Percentiles rank a stretch among this genome's conserved stretches.
Evolutionary conservation across 2,888 invertebrate species (phyloP).

Genomic region (Drosophila mettleri): DNA sequence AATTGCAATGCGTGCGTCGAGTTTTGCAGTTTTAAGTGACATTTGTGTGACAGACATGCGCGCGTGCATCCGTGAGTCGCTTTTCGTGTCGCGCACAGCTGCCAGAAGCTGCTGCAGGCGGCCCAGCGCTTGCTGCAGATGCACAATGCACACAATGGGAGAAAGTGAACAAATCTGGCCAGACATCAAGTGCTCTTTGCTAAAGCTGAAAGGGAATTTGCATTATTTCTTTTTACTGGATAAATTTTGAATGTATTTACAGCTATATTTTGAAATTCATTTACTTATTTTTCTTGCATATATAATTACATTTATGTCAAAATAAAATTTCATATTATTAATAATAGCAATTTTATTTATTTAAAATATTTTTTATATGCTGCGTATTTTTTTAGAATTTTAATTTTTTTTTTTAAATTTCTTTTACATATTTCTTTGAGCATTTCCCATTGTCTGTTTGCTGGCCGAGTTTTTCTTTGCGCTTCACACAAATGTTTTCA

Average conservation of each 20-base stretch:
- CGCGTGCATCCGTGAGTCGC: constrained; percentile 75
- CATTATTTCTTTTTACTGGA: too few species aligned
- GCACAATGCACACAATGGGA: constrained; percentile 26
- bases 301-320: too few species aligned
- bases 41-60: constrained; percentile 76
- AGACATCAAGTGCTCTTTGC: neutral
- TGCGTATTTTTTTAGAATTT: neutral
- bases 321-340: too few species aligned
- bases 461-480: constrained; percentile 54
- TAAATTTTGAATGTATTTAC: too few species aligned
- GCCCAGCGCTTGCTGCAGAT: neutral
- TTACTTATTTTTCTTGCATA: too few species aligned
- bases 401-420: neutral
- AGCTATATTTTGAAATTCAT: too few species aligned
- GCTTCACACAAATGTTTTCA: constrained; percentile 62
- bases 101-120: constrained; percentile 11
- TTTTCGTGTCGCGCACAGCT: constrained; percentile 56
- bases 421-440: neutral
- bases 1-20: constrained; percentile 73
- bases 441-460: constrained; percentile 27
- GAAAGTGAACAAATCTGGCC: neutral
- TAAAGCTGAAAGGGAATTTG: too few species aligned
- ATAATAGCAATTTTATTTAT: too few species aligned
- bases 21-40: constrained; percentile 76
- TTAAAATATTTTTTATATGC: too few species aligned